These are phyloP conservation scores for Micronycteris hirsuta DNA, from an alignment of 2,113 vertebrate genomes.

Conservation along the genomic window DNA sequence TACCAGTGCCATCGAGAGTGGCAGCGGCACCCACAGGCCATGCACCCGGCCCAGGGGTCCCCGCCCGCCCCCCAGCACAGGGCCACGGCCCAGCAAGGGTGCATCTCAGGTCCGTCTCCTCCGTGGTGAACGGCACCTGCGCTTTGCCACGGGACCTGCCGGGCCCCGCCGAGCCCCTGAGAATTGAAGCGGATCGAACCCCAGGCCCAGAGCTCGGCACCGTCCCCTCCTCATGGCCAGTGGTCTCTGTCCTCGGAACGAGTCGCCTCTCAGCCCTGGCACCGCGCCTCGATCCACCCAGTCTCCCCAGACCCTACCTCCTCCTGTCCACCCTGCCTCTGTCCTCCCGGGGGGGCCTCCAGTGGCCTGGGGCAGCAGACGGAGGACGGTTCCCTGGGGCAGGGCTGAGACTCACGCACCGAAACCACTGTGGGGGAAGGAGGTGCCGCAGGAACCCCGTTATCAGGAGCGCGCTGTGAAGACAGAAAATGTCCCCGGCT, in stretches of 20 bases:
- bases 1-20: rapidly evolving
- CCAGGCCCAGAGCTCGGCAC: rapidly evolving
- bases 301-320: background rate
- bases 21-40: rapidly evolving
- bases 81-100: rapidly evolving
- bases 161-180: rapidly evolving
- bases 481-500: rapidly evolving
- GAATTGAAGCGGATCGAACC: rapidly evolving
- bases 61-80: background rate
- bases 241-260: background rate
- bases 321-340: rapidly evolving
- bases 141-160: rapidly evolving
- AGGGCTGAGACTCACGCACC: rapidly evolving
- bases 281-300: too few species aligned
- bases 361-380: background rate
- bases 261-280: background rate
- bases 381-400: rapidly evolving
- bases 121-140: too few species aligned
- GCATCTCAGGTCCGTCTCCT: background rate
- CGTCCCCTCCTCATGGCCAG: rapidly evolving
- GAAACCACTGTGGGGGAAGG: background rate
- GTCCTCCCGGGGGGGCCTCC: background rate
- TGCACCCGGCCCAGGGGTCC: rapidly evolving
- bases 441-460: rapidly evolving
- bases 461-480: rapidly evolving